Base-by-base conservation (phyloP, 2,888 invertebrate species). In the Dendrolimus pini region DNA sequence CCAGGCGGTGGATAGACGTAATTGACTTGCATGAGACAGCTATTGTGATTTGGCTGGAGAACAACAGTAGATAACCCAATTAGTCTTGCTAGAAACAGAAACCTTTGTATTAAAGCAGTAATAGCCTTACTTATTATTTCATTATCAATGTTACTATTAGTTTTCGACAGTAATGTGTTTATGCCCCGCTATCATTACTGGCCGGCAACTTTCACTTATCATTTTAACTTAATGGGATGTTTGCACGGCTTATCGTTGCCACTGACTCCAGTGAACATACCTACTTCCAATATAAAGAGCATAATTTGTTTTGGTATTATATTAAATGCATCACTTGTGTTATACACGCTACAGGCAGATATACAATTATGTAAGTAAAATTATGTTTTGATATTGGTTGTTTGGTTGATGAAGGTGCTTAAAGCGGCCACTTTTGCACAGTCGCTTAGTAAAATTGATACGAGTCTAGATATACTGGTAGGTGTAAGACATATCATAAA, bases 1-100 rank as follows among this genome's bases (percentile, higher is more conserved):
- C 86, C 71, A 77, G 86, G 82, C 89, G 80, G 78, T 65, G 72
- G 84, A 88, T 81, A 87, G 85, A 83, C 86, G 61, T 89, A 89
- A 89, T 89, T 89, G 87, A 85, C 88, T 87, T 82, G 82, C 80
- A 84, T 82, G 80, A 83, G 85, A 75, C 85, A 81, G 76, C 75
- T 77, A 85, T 87, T 86, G 81, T 85, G 85, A 86, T 86, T 86
- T 82, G 71, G 55, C 53, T 55, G 47, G 18, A 42, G 54, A 53
- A 18, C 47, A 52, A 30, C 52, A 18, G 56, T 56, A 12, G 55
- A 41, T 55, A 41, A 13, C 18, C 13, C n/a, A 54, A 54, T 54
- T 18, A 14, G 54, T 9, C 47, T 47, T 9, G 47, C 47, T 47
- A 12, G 47, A 47, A 47, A 47, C 47, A 10, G 47, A 47, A 47